phyloP scores from a whole-genome alignment of 2,888 invertebrate species.

The Oscheius sp. region DNA sequence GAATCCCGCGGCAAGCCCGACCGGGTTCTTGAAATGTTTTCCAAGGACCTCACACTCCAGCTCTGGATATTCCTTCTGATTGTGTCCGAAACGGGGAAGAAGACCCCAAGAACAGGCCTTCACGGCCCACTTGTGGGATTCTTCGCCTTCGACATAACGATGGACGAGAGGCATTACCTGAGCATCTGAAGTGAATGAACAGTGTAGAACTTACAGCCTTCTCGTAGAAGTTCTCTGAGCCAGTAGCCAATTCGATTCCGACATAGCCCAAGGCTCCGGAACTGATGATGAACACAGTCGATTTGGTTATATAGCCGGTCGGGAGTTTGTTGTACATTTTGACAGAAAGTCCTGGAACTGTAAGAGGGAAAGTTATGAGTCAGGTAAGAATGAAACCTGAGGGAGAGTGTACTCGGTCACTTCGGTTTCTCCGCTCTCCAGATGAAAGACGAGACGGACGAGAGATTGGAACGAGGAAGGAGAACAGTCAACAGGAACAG shows the following conservation, averaged over 20 bases:
- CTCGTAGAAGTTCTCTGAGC: conserved; percentile 66
- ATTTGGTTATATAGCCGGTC: conserved; percentile 55
- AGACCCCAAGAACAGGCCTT: conserved; percentile 65
- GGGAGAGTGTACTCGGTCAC: conserved; percentile 48
- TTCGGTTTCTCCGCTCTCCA: conserved; percentile 43
- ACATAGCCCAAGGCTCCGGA: conserved; percentile 51
- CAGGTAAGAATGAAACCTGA: conserved; percentile 37
- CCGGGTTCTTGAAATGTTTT: conserved; percentile 85
- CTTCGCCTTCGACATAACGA: conserved; percentile 65
- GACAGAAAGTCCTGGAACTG: conserved; percentile 41
- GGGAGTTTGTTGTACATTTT: conserved; percentile 57
- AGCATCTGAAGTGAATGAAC: not conserved
- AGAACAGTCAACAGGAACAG: conserved; percentile 38
- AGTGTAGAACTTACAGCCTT: conserved; percentile 50
- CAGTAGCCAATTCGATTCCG: conserved; percentile 55
- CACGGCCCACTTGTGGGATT: conserved; percentile 65
- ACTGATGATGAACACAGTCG: conserved; percentile 47
- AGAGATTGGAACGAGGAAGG: conserved; percentile 41
- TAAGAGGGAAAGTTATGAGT: conserved; percentile 1
- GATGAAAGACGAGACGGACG: conserved; percentile 47
- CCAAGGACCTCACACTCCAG: conserved; percentile 65
- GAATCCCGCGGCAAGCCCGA: conserved; percentile 97
- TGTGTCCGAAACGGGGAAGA: conserved; percentile 62
- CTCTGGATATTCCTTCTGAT: conserved; percentile 65
- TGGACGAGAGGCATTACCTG: conserved; percentile 68